Conservation (phyloP, 2,888 invertebrate species). For the Scaptomyza polygonia region DNA sequence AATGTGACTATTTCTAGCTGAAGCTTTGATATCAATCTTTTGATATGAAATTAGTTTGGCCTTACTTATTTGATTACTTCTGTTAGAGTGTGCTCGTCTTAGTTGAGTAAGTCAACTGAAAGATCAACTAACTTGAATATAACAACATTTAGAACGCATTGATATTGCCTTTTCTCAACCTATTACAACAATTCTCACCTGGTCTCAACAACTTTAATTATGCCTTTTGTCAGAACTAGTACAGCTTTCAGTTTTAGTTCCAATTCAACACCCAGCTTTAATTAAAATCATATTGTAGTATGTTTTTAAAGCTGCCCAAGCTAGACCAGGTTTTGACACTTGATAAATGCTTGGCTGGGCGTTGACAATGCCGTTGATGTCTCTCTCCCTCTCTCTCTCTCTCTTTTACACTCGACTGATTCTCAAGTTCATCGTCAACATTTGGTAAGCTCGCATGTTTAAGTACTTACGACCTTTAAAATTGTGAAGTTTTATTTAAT, state of each 20-base stretch:
- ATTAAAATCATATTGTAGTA: constrained; percentile 16
- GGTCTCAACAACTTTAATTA: neutral
- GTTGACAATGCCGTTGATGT: constrained; percentile 49
- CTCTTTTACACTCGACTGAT: constrained; percentile 56
- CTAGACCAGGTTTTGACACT: constrained; percentile 53
- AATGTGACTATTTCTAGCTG: neutral
- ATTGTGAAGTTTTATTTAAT: constrained; percentile 55
- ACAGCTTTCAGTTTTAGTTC: constrained; percentile 14
- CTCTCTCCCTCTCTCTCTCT: constrained; percentile 45
- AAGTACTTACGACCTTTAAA: constrained; percentile 35
- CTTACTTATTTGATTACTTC: neutral
- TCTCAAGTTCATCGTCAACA: constrained; percentile 61
- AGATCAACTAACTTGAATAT: too few species aligned
- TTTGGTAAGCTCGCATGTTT: constrained; percentile 6
- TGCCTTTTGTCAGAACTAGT: neutral
- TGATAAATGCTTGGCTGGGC: constrained; percentile 61
- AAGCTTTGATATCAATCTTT: neutral
- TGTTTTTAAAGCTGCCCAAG: neutral
- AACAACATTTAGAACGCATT: neutral
- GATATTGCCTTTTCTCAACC: neutral
- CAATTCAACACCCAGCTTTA: constrained; percentile 38
- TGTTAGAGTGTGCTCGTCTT: neutral
- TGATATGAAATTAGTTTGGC: neutral
- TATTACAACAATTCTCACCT: neutral
- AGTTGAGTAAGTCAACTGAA: too few species aligned